These are phyloP conservation scores for Zophobas morio DNA, from an alignment of 1,140 invertebrate species.

Conservation along the genomic window DNA sequence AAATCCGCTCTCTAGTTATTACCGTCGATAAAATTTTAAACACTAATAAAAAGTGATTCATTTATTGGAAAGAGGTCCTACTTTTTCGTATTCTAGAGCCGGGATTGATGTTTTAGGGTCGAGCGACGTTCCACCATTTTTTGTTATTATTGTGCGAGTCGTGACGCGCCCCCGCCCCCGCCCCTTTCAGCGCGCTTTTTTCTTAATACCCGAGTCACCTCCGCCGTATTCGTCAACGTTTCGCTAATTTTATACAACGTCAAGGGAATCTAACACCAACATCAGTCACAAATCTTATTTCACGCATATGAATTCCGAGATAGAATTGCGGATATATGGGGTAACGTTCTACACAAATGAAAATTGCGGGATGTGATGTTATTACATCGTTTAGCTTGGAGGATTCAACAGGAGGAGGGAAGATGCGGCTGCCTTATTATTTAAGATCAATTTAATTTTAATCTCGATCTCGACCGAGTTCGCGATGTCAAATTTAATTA, in stretches of 20 bases:
- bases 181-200: background rate
- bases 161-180: background rate
- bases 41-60: too few species aligned
- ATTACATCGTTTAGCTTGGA: conserved; percentile 17
- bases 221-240: conserved; percentile 2
- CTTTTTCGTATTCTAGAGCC: too few species aligned
- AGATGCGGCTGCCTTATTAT: background rate
- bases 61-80: too few species aligned
- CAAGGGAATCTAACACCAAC: conserved; percentile 27
- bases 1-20: too few species aligned
- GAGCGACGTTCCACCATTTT: too few species aligned
- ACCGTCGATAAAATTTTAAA: too few species aligned
- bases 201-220: background rate
- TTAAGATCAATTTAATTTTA: conserved; percentile 32
- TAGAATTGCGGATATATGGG: conserved; percentile 31
- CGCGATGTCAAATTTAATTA: conserved; percentile 22
- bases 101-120: too few species aligned
- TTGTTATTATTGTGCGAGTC: too few species aligned
- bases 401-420: conserved; percentile 8
- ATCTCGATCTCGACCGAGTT: conserved; percentile 9
- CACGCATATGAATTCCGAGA: conserved; percentile 41
- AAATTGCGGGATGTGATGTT: conserved; percentile 16
- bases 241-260: conserved; percentile 27
- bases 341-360: conserved; percentile 22
- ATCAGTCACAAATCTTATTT: conserved; percentile 29